phyloP scores from a whole-genome alignment of 2,113 vertebrate genomes.

The Gobio gobio region DNA sequence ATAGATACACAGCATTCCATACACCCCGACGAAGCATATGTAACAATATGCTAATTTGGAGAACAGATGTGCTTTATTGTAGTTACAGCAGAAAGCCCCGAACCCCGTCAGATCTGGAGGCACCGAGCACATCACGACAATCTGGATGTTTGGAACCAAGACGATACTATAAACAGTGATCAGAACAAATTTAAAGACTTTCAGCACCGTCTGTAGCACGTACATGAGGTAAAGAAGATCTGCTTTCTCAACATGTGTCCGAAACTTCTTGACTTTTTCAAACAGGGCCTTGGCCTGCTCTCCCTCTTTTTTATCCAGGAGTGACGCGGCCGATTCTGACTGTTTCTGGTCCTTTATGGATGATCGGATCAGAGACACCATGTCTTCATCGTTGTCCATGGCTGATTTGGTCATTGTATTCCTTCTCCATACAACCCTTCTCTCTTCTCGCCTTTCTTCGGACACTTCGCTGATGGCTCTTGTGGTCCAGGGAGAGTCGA shows the following conservation, averaged over 20 bases:
- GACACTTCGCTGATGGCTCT: constrained; percentile 87
- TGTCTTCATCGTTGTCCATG: constrained; percentile 62
- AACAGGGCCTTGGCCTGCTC: constrained; percentile 92
- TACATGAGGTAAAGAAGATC: constrained; percentile 88
- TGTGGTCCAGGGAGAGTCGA: constrained; percentile 89
- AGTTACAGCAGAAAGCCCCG: constrained; percentile 86
- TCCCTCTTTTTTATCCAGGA: constrained; percentile 88
- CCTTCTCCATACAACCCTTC: constrained; percentile 66
- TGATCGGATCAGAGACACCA: constrained; percentile 61
- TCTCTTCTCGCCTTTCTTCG: constrained; percentile 74
- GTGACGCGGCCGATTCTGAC: constrained; percentile 70
- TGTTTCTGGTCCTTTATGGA: constrained; percentile 75
- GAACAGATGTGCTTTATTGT: constrained; percentile 89
- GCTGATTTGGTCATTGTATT: constrained; percentile 65
- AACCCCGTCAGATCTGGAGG: constrained; percentile 86
- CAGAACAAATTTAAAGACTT: constrained; percentile 83
- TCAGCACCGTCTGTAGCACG: constrained; percentile 84
- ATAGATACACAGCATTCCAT: constrained; percentile 85
- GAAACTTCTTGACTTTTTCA: constrained; percentile 90
- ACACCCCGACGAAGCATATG: constrained; percentile 84
- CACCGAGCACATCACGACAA: constrained; percentile 82
- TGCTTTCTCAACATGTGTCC: constrained; percentile 85
- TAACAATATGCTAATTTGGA: constrained; percentile 88
- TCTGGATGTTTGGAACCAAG: constrained; percentile 80
- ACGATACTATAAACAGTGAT: constrained; percentile 81